phyloP scores from a whole-genome alignment of 1,140 invertebrate species.

The Drosophila arawakana region DNA sequence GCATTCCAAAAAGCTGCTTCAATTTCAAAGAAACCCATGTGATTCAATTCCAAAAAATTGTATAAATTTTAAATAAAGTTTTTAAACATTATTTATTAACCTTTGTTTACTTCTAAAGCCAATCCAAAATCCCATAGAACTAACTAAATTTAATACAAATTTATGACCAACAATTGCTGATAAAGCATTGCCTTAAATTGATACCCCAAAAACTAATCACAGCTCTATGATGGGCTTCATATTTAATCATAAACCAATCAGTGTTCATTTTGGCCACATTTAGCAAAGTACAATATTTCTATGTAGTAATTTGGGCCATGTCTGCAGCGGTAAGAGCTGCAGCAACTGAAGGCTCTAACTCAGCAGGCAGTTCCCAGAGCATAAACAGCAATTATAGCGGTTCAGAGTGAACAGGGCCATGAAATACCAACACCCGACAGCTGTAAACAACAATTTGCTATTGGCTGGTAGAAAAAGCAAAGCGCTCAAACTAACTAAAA shows the following conservation, averaged over 20 bases:
- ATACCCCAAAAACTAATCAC: neutral
- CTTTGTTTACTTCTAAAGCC: too few species aligned
- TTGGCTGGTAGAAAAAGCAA: constrained; percentile 17
- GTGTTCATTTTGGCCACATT: constrained; percentile 44
- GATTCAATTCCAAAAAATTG: too few species aligned
- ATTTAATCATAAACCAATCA: constrained; percentile 42
- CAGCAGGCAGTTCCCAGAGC: constrained; percentile 60
- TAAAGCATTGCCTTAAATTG: constrained; percentile 12
- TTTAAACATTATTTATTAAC: too few species aligned
- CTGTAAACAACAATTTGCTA: constrained; percentile 80
- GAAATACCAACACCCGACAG: constrained; percentile 80
- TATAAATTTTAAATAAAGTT: too few species aligned
- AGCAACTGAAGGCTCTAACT: constrained; percentile 18
- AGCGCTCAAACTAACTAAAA: constrained; percentile 24
- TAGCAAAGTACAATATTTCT: constrained; percentile 26
- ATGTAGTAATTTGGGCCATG: constrained; percentile 35
- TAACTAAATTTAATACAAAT: neutral
- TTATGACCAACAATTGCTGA: neutral
- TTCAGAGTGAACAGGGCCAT: constrained; percentile 66
- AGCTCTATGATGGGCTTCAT: constrained; percentile 5
- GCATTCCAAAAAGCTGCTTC: neutral
- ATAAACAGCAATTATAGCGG: constrained; percentile 79
- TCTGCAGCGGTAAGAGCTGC: constrained; percentile 17
- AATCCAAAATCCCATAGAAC: neutral
- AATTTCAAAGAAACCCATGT: neutral